Conservation (phyloP, 2,888 invertebrate species). For the Elmis aenea region DNA sequence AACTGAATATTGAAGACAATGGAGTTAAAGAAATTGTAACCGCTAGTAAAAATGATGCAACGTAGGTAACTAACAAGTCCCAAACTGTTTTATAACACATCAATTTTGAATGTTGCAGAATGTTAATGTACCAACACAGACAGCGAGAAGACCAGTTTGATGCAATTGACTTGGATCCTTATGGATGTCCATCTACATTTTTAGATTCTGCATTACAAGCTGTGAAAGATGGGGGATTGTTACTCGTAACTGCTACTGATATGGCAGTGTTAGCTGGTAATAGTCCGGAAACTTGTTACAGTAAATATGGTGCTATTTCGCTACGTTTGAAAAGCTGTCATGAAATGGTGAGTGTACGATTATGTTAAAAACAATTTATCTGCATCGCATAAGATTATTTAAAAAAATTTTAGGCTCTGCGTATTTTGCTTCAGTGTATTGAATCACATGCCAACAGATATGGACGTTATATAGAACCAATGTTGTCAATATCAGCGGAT, state of each 20-base stretch:
- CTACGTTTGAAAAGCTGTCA: slow-evolving; percentile 84
- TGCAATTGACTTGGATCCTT: slow-evolving; percentile 94
- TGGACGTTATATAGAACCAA: slow-evolving; percentile 85
- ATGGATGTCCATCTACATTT: slow-evolving; percentile 91
- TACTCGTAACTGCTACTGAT: slow-evolving; percentile 96
- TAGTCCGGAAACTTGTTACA: slow-evolving; percentile 86
- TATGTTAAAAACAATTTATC: slow-evolving; percentile 5
- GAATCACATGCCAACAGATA: slow-evolving; percentile 91
- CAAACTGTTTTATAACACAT: not conserved
- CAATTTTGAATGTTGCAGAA: slow-evolving; percentile 55
- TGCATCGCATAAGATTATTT: slow-evolving; percentile 8
- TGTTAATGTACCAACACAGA: slow-evolving; percentile 79
- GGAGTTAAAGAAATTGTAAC: slow-evolving; percentile 67
- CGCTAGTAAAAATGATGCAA: slow-evolving; percentile 81
- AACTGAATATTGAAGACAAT: slow-evolving; percentile 73
- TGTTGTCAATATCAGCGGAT: slow-evolving; percentile 88
- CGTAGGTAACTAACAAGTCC: slow-evolving; percentile 54
- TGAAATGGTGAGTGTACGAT: slow-evolving; percentile 68
- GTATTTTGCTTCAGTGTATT: slow-evolving; percentile 86
- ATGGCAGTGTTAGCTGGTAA: slow-evolving; percentile 96
- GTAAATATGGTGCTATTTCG: slow-evolving; percentile 89
- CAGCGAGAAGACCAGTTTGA: slow-evolving; percentile 65
- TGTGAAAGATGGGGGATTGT: slow-evolving; percentile 73
- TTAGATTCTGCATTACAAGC: slow-evolving; percentile 84
- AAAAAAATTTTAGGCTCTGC: slow-evolving; percentile 69